Evolutionary conservation across 2,113 vertebrate genomes (phyloP).

Genomic region (Zonotrichia leucophrys): DNA sequence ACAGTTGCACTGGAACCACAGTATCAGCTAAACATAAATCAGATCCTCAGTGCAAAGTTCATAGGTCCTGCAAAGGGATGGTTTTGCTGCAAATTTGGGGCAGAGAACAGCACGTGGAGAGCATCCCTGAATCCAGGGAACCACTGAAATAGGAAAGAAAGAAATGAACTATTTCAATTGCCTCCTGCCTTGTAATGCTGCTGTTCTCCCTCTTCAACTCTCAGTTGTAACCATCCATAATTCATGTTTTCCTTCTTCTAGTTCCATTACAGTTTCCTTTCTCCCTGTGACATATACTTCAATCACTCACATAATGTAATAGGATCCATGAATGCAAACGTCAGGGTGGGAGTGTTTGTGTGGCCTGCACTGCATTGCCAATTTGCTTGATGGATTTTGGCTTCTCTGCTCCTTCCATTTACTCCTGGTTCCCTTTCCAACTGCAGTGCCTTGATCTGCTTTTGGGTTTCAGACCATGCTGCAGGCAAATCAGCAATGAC

Average conservation of each 20-base stretch:
- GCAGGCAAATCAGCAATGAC: background rate
- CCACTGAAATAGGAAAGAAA: background rate
- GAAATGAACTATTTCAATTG: background rate
- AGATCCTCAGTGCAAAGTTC: background rate
- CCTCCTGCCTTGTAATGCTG: background rate
- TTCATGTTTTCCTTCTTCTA: background rate
- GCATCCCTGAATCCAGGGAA: background rate
- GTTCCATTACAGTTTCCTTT: slow-evolving; percentile 34
- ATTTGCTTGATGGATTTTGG: background rate
- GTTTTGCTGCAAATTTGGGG: background rate
- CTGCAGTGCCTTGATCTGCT: background rate
- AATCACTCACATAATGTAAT: background rate
- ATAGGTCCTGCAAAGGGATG: background rate
- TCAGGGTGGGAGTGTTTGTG: background rate
- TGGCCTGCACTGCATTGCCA: background rate
- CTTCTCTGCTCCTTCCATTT: background rate
- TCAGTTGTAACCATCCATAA: background rate
- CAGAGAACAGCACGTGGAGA: background rate
- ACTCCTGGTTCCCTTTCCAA: background rate
- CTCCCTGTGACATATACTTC: background rate
- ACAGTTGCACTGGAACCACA: background rate
- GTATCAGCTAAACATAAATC: background rate
- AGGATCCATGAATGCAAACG: background rate
- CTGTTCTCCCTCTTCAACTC: background rate
- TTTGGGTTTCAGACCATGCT: background rate